Evolutionary conservation across 2,113 vertebrate genomes (phyloP), one percentile per base, ranked within the genome.

Genomic region (Loxodonta africana): DNA sequence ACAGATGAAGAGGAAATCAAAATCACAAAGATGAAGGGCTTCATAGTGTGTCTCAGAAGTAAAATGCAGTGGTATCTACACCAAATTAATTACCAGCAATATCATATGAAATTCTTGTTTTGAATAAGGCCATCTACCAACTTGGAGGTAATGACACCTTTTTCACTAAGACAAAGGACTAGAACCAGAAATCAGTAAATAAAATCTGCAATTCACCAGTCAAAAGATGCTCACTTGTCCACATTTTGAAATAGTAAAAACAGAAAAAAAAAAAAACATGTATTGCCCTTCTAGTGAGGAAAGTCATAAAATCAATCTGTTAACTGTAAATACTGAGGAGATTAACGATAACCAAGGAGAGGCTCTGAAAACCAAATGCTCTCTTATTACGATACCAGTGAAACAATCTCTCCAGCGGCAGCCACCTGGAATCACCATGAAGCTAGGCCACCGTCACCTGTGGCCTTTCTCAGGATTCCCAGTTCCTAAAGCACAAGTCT

Each of bases 121-220:
- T 81, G 28, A 96, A 81, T n/a, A 80, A 62, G 48, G 30, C 63
- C 37, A 80, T 3, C 30, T 83, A 67, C 14, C 28, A 78, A 87
- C 86, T 1, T 74, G n/a, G 33, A 88, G 26, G n/a, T 20, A 91
- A 73, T 89, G 23, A 73, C 60, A 83, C 8, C 2, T 30, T 17
- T 83, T 84, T 85, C 67, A 78, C 17, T 74, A 62, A 67, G 71
- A 63, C 18, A 73, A 48, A 88, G 26, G 11, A 91, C 67, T 90
- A 81, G 85, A 90, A 86, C 53, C n/a, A 57, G 90, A 53, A 44
- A 63, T 62, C 21, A 63, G 63, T 53, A 73, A 53, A 73, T 28
- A 69, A 80, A 71, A 80, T 46, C n/a, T 71, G 74, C 83, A 83
- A 87, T 80, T 88, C 53, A 62, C 25, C 57, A 96, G 46, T 80